Evolutionary conservation across 2,888 invertebrate species (phyloP), one percentile per base, ranked within the genome.

Genomic region (Kuschelorhynchus macadamiae): DNA sequence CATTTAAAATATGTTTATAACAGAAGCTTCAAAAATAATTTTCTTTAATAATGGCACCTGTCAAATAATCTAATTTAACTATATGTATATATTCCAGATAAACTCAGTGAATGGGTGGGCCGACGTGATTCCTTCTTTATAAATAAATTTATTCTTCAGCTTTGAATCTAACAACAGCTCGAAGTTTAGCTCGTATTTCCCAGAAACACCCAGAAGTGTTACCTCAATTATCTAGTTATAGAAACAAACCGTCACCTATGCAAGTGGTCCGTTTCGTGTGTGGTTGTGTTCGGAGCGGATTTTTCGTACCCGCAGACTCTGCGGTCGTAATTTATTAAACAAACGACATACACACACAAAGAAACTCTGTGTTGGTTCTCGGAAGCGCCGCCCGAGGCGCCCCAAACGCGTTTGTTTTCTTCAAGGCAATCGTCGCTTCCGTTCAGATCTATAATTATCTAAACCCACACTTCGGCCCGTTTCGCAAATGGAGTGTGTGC

Each of bases 281-380:
- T 62, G 62, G 62, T 53, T 52, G 49, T 20, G 9, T 50, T 50
- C n/a, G 36, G 4, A 36, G 36, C 20, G 16, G 25, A 52, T 55
- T 62, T 61, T 67, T 67, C 57, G 21, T 61, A 44, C 17, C 25
- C 47, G 25, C 33, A 53, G 14, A 56, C 63, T 42, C 59, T 20
- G 50, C 33, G 60, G 49, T 50, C 63, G 67, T 75, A 73, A 74
- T 75, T 75, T 75, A 75, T 75, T 56, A 61, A 42, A 41, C 62
- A 79, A 80, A 78, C 78, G 77, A 55, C 70, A n/a, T n/a, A n/a
- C n/a, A n/a, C n/a, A n/a, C n/a, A 79, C 81, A 81, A 81, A 81
- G 81, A 80, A 80, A 76, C 78, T 79, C 80, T 80, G 80, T n/a
- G n/a, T 81, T 81, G 80, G 79, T 81, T 81, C 81, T 79, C 71